Evolutionary conservation across 2,113 vertebrate genomes (phyloP).

Genomic region (Leptobrachium leishanense): DNA sequence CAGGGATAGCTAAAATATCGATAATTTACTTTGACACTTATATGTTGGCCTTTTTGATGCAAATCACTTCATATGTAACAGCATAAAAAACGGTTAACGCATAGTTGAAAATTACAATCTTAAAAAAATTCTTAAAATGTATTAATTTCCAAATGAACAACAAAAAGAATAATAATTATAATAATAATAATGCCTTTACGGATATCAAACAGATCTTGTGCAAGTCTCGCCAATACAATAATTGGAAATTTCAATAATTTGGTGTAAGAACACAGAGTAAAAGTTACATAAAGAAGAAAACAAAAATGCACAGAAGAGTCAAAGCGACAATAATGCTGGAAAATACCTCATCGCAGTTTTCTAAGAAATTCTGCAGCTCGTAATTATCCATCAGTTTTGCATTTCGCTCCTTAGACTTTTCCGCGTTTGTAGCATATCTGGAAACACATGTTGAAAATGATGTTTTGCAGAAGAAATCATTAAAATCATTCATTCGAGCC

Average conservation of each 20-base stretch:
- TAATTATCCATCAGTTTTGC: constrained; percentile 83
- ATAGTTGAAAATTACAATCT: no score
- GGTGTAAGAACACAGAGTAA: neutral
- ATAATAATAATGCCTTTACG: no score
- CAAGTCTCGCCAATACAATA: no score
- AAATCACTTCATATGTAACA: no score
- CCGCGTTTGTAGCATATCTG: constrained; percentile 72
- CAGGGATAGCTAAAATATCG: constrained; percentile 73
- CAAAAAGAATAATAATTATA: no score
- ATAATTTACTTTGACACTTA: neutral
- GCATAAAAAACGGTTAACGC: no score
- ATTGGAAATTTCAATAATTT: no score
- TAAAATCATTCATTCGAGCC: no score
- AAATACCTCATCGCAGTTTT: constrained; percentile 89
- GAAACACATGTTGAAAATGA: neutral
- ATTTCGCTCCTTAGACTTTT: constrained; percentile 73
- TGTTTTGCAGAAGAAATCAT: neutral
- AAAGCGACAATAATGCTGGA: neutral
- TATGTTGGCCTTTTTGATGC: no score
- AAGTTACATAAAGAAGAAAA: neutral
- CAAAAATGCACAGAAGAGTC: neutral
- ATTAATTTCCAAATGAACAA: no score
- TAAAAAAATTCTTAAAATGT: no score
- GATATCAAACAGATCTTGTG: no score
- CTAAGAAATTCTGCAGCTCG: constrained; percentile 87